Conservation (phyloP, 2,888 invertebrate species). For the Gymnosoma rotundatum region DNA sequence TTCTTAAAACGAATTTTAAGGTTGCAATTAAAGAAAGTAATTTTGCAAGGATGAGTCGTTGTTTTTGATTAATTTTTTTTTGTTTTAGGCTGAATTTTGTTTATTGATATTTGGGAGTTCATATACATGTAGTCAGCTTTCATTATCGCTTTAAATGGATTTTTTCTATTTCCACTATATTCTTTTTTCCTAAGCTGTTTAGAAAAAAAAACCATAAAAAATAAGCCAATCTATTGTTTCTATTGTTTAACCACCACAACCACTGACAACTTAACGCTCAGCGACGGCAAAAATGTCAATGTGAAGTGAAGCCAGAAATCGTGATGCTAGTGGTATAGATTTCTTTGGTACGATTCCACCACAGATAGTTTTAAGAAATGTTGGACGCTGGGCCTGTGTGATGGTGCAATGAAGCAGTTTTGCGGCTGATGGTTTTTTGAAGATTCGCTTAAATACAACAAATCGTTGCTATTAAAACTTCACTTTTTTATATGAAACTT, state of each 20-base stretch:
- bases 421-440: slow-evolving; percentile 69
- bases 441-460: slow-evolving; percentile 69
- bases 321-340: slow-evolving; percentile 80
- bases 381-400: neutral
- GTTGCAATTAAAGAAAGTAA: too few relatives aligned
- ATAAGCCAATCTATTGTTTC: slow-evolving; percentile 55
- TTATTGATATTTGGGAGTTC: too few relatives aligned
- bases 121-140: too few relatives aligned
- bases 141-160: neutral
- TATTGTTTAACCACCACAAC: slow-evolving; percentile 67
- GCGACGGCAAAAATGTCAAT: slow-evolving; percentile 66
- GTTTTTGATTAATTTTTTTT: too few relatives aligned
- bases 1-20: too few relatives aligned
- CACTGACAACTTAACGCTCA: slow-evolving; percentile 54
- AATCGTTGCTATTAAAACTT: slow-evolving; percentile 70
- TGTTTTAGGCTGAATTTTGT: too few relatives aligned
- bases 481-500: slow-evolving; percentile 54
- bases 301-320: slow-evolving; percentile 73
- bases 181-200: slow-evolving; percentile 16
- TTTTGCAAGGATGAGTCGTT: too few relatives aligned
- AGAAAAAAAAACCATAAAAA: slow-evolving; percentile 4
- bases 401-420: slow-evolving; percentile 35
- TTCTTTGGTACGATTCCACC: slow-evolving; percentile 77
- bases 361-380: slow-evolving; percentile 12
- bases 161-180: neutral